phyloP scores from a whole-genome alignment of 64 coral and sea anemone species.

The Exaiptasia diaphana region DNA sequence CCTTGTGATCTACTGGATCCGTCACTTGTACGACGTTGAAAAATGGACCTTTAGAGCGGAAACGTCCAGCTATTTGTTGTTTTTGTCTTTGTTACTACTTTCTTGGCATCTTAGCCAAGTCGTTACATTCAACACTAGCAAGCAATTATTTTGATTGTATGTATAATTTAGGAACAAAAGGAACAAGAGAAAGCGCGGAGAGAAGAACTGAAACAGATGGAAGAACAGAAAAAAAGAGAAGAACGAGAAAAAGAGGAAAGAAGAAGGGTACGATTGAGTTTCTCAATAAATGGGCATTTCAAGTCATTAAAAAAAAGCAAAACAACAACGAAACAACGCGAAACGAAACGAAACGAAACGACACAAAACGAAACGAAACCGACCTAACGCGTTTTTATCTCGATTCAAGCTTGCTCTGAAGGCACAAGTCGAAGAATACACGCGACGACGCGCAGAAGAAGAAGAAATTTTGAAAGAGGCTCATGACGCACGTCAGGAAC shows the following conservation, averaged over 20 bases:
- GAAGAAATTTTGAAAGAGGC: slow-evolving; percentile 72
- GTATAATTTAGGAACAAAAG: slow-evolving; percentile 42
- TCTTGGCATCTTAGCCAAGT: neutral
- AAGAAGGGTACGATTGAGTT: slow-evolving; percentile 54
- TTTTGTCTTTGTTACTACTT: neutral
- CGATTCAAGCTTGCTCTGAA: slow-evolving; percentile 67
- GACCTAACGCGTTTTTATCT: neutral
- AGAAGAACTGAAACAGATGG: slow-evolving; percentile 55
- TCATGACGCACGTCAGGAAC: slow-evolving; percentile 43
- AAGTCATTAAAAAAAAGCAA: too few relatives aligned
- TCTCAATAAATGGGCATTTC: neutral
- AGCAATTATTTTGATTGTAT: neutral
- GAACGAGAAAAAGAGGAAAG: slow-evolving; percentile 91
- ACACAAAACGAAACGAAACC: neutral
- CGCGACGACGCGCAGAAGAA: slow-evolving; percentile 76
- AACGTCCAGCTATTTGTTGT: neutral
- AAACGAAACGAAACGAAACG: neutral
- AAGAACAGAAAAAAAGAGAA: slow-evolving; percentile 60
- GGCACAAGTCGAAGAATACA: slow-evolving; percentile 86
- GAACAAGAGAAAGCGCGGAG: slow-evolving; percentile 68
- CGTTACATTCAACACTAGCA: neutral
- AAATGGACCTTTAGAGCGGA: neutral
- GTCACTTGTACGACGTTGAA: neutral
- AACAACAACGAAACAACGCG: neutral
- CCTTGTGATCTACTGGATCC: neutral